phyloP scores from a whole-genome alignment of 1,140 invertebrate species.

The Rhizoglyphus robini region DNA sequence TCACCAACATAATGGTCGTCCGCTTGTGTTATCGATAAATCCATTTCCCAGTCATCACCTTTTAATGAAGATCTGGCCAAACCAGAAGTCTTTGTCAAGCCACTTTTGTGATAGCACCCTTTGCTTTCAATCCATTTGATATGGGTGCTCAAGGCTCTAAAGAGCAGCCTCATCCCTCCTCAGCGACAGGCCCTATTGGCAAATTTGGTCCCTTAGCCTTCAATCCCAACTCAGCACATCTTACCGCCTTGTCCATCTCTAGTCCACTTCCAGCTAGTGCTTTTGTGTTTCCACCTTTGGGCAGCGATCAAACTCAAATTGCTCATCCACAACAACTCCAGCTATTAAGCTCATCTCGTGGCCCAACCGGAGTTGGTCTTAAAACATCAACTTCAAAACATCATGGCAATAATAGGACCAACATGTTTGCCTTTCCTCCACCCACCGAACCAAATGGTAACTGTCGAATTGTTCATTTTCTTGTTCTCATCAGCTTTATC shows the following conservation, averaged over 20 bases:
- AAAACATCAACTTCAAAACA: background rate
- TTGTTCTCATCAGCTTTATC: too few species aligned
- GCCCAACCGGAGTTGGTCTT: background rate
- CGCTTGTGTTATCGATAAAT: too few species aligned
- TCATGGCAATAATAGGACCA: constrained; percentile 1
- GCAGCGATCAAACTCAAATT: too few species aligned
- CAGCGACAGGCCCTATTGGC: background rate
- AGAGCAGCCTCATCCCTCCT: background rate
- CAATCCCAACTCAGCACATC: background rate
- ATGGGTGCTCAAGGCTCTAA: constrained; percentile 12
- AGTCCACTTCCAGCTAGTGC: constrained; percentile 3
- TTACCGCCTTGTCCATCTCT: constrained; percentile 1
- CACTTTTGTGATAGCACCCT: too few species aligned
- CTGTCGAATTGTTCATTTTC: too few species aligned
- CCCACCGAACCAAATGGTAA: too few species aligned
- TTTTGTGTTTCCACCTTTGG: background rate
- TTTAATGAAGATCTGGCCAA: too few species aligned
- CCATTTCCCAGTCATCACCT: too few species aligned
- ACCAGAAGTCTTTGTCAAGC: too few species aligned
- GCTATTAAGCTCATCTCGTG: background rate
- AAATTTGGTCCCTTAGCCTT: background rate
- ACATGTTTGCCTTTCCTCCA: background rate
- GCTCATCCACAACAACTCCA: too few species aligned
- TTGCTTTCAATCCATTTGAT: too few species aligned
- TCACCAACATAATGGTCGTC: too few species aligned